Conservation (phyloP, 2,888 invertebrate species). For the Megaustenia siamemsis region DNA sequence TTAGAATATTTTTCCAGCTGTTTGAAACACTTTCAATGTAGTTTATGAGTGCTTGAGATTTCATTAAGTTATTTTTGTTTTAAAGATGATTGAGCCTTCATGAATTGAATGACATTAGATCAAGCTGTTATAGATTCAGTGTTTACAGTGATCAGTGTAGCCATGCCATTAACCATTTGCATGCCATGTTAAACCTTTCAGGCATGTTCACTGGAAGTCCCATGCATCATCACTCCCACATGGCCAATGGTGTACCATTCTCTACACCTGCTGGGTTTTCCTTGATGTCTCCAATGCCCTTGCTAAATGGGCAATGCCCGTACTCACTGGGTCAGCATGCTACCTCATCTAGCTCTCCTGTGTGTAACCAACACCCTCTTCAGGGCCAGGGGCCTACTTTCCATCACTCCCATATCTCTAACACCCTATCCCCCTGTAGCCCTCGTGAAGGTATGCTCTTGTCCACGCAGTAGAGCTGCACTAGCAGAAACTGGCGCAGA, state of each 20-base stretch:
- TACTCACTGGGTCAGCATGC: conserved; percentile 46
- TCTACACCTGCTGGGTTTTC: conserved; percentile 31
- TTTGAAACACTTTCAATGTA: too few species aligned
- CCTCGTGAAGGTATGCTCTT: conserved; percentile 41
- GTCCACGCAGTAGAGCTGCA: not conserved
- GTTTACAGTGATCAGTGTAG: not conserved
- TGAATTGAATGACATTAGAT: too few species aligned
- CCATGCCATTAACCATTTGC: conserved; percentile 15
- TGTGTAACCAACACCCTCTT: not conserved
- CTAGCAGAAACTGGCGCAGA: not conserved
- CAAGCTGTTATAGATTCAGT: too few species aligned
- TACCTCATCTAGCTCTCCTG: conserved; percentile 6
- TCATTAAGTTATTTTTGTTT: too few species aligned
- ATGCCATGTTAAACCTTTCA: conserved; percentile 43
- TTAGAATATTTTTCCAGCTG: too few species aligned
- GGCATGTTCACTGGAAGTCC: conserved; percentile 41
- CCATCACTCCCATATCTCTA: not conserved
- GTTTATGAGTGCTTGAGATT: too few species aligned
- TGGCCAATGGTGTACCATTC: conserved; percentile 39
- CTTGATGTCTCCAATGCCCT: conserved; percentile 23
- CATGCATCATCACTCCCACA: conserved; percentile 28
- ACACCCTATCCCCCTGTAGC: conserved; percentile 8
- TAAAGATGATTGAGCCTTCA: too few species aligned
- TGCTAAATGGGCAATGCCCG: conserved; percentile 31
- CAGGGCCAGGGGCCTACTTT: conserved; percentile 3